Conservation (phyloP, 2,797 vertebrate genomes). For the Sebastes hopkinsi region DNA sequence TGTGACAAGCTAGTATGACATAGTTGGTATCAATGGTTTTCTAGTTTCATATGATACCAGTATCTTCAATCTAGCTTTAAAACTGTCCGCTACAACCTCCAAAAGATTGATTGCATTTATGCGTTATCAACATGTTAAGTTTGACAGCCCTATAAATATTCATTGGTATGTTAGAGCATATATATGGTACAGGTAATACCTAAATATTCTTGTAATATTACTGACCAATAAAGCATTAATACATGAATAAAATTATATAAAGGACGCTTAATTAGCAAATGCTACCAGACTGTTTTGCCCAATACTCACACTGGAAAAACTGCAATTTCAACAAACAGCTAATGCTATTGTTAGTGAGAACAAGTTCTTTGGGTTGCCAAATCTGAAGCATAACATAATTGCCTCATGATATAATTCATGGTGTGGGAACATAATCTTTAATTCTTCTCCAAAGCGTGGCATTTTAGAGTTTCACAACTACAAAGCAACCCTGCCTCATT, state of each 20-base stretch:
- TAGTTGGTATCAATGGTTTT: no score
- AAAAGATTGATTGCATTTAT: no score
- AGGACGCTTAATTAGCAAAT: not conserved
- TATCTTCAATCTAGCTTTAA: no score
- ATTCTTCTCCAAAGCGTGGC: constrained; percentile 17
- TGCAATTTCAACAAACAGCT: not conserved
- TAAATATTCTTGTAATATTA: not conserved
- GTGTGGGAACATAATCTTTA: constrained; percentile 5
- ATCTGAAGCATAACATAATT: not conserved
- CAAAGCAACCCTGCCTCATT: constrained; percentile 13
- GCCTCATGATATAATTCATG: constrained; percentile 5
- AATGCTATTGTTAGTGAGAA: not conserved
- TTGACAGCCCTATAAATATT: no score
- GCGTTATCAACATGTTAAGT: no score
- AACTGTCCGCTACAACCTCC: no score
- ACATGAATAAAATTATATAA: not conserved
- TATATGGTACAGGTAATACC: not conserved
- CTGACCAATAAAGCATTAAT: not conserved
- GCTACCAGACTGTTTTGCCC: not conserved
- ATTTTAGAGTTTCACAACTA: constrained; percentile 17
- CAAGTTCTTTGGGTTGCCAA: not conserved
- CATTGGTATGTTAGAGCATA: not conserved
- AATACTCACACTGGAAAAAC: not conserved
- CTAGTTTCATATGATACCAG: no score
- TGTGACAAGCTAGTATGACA: no score